Base-by-base conservation (phyloP, 2,797 vertebrate species). In the Amniataba percoides region DNA sequence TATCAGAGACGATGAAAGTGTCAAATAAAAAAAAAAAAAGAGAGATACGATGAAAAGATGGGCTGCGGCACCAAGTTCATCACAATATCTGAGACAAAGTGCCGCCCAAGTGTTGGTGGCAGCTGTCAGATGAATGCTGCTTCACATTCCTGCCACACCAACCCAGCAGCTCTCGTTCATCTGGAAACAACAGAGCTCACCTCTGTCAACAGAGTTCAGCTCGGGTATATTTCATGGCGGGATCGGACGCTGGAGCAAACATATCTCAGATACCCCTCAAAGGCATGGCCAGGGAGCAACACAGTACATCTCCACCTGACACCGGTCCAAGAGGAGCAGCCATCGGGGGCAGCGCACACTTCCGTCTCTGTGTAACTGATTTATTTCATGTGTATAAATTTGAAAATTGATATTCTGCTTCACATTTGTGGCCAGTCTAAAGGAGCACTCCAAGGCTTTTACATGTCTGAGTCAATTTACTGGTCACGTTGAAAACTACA, bases 31-130 rank as follows among this genome's bases (percentile, higher is more conserved):
- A 62, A 76, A 71, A 66, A 62, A 76, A 31, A 5, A 31, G 69
- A 66, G 49, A 77, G 77, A 77, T 63, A 77, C 77, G 87, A 88
- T 87, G 72, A 84, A 85, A 82, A 72, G 70, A 81, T 56, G 45
- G 57, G 65, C 73, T 3, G 1, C 13, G 13, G 58, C 78, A 78
- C 60, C 19, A 42, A 71, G 83, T 86, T 83, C 67, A 82, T 87
- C 79, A 80, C 67, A 36, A 64, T 57, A 71, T 68, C 76, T 36
- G 43, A 89, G 86, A 85, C 61, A 77, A 71, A 84, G 74, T 45
- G 77, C 65, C 13, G 59, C 71, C 43, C 78, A 59, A 83, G 71
- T n/a, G 61, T 62, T 19, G 70, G 71, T 77, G 75, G 77, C 81
- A 77, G 86, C 51, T 48, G 7, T 76, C 61, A 71, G 49, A 88